phyloP scores from a whole-genome alignment of 2,888 invertebrate genomes.

The Heliconius aoede region DNA sequence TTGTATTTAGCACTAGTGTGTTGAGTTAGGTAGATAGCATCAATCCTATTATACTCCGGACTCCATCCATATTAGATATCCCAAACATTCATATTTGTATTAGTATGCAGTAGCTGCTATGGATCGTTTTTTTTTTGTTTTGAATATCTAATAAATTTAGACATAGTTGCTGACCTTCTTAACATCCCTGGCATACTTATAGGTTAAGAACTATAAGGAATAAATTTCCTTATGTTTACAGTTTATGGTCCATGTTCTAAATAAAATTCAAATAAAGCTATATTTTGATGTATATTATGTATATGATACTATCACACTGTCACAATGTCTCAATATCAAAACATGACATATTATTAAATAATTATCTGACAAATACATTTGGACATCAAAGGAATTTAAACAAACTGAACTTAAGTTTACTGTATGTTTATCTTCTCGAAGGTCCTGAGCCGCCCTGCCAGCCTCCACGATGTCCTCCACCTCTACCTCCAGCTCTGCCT shows the following conservation, averaged over 20 bases:
- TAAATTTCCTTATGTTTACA: constrained; percentile 9
- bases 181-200: background rate
- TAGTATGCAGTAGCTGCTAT: too few species aligned
- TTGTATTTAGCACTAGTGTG: too few species aligned
- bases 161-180: background rate
- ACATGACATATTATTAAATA: background rate
- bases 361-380: constrained; percentile 3
- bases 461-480: constrained; percentile 82
- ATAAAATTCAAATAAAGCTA: background rate
- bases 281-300: background rate
- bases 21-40: too few species aligned
- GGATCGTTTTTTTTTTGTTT: too few species aligned
- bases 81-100: too few species aligned
- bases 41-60: too few species aligned
- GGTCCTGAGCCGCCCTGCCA: constrained; percentile 87
- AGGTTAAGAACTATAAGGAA: background rate
- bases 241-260: background rate
- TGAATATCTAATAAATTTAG: too few species aligned
- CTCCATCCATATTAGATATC: too few species aligned
- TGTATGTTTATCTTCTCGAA: constrained; percentile 59
- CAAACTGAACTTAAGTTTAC: constrained; percentile 21
- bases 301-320: background rate
- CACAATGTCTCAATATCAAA: background rate
- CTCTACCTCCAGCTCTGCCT: constrained; percentile 80
- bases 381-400: constrained; percentile 15